Percentiles rank a stretch among this genome's conserved stretches.
Conservation (phyloP, 1,140 invertebrate genomes). For the Glossosoma conforme region DNA sequence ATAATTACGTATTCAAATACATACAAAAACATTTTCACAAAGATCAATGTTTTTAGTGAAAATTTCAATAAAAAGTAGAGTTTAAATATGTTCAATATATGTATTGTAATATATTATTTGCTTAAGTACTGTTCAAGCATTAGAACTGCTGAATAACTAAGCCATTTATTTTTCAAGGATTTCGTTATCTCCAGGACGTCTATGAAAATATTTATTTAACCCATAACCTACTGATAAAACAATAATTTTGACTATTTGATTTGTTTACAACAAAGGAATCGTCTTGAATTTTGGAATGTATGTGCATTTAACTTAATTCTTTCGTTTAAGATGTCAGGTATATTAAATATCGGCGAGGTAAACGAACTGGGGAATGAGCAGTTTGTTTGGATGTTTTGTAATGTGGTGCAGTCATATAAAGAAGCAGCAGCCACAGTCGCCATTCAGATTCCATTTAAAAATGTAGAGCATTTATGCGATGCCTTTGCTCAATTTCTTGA, state of each 20-base stretch:
- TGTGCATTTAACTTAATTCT: too few species aligned
- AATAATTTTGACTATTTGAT: neutral
- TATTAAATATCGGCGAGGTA: slow-evolving; percentile 42
- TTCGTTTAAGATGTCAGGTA: slow-evolving; percentile 23
- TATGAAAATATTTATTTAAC: neutral
- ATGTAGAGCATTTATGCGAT: slow-evolving; percentile 47
- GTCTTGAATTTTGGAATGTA: too few species aligned
- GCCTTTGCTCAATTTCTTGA: slow-evolving; percentile 56
- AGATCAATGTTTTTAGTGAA: too few species aligned
- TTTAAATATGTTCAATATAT: too few species aligned
- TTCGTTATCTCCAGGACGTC: neutral
- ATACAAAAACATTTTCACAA: too few species aligned
- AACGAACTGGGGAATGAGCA: slow-evolving; percentile 52
- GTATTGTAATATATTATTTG: too few species aligned
- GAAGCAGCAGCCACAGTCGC: slow-evolving; percentile 51
- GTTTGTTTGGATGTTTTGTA: slow-evolving; percentile 58
- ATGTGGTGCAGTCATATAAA: slow-evolving; percentile 59
- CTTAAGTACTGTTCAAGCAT: too few species aligned
- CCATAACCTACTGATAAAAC: neutral
- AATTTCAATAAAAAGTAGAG: too few species aligned
- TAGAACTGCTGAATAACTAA: too few species aligned
- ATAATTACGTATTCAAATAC: too few species aligned
- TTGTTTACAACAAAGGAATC: too few species aligned
- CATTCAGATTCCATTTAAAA: slow-evolving; percentile 51
- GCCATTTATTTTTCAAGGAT: neutral